Evolutionary conservation across 2,888 invertebrate genomes (phyloP).

Genomic region (Steromphala cineraria): DNA sequence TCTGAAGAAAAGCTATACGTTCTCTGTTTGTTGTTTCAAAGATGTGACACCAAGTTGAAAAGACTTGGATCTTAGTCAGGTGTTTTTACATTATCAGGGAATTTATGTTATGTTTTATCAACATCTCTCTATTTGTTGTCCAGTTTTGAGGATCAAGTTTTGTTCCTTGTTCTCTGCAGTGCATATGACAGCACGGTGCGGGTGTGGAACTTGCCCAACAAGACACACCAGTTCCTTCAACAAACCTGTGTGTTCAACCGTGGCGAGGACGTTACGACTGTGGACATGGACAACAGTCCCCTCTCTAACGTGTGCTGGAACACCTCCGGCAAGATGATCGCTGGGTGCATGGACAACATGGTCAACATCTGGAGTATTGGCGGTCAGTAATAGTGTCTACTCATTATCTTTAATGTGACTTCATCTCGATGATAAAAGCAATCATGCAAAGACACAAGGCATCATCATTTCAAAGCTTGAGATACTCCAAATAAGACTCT

Average conservation of each 20-base stretch:
- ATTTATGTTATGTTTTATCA: background rate
- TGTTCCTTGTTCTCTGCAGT: constrained; percentile 66
- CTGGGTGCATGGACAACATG: constrained; percentile 79
- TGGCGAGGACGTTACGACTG: constrained; percentile 70
- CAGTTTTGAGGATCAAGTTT: background rate
- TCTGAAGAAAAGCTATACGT: no score
- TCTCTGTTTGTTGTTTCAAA: no score
- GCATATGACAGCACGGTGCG: constrained; percentile 81
- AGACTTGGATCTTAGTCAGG: no score
- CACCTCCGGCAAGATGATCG: constrained; percentile 78
- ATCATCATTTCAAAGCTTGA: no score
- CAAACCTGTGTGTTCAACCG: constrained; percentile 79
- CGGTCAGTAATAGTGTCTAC: constrained; percentile 64
- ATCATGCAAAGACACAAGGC: background rate
- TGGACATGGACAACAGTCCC: constrained; percentile 78
- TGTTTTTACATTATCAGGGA: background rate
- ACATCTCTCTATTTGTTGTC: background rate
- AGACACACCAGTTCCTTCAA: constrained; percentile 76
- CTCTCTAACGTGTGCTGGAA: constrained; percentile 79
- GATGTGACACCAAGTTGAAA: no score
- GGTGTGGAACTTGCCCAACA: constrained; percentile 78
- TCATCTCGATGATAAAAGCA: background rate
- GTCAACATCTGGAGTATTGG: constrained; percentile 80
- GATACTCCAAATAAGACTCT: no score
- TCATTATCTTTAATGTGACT: background rate